Percentiles rank a stretch among this genome's conserved stretches.
These are phyloP conservation scores for Athalia rosae DNA, from an alignment of 2,888 invertebrate genomes.

Conservation along the genomic window DNA sequence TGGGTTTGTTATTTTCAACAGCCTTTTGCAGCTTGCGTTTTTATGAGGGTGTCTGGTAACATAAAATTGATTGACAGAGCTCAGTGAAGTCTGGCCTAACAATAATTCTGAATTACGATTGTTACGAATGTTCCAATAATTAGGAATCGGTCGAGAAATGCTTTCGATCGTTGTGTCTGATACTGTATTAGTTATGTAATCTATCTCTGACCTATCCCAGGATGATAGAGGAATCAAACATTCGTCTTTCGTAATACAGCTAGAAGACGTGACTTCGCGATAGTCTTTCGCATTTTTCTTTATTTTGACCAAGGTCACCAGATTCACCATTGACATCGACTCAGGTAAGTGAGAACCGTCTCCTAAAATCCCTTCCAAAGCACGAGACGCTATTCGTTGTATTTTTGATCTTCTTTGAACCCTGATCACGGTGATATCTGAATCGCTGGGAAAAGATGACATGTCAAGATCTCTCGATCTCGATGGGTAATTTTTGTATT, in stretches of 20 bases:
- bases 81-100: neutral
- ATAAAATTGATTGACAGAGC: neutral
- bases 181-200: neutral
- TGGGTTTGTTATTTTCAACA: neutral
- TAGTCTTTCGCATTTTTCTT: neutral
- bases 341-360: slow-evolving; percentile 77
- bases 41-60: neutral
- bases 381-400: neutral
- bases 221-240: slow-evolving; percentile 77
- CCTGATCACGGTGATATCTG: slow-evolving; percentile 77
- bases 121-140: neutral
- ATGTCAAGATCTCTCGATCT: slow-evolving; percentile 47
- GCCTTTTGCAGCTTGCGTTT: neutral
- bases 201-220: slow-evolving; percentile 72
- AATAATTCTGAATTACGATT: too few relatives aligned
- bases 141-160: too few relatives aligned
- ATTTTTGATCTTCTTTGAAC: slow-evolving; percentile 68
- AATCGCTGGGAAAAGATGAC: slow-evolving; percentile 75
- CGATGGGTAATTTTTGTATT: slow-evolving; percentile 13
- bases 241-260: slow-evolving; percentile 62
- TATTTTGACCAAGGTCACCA: slow-evolving; percentile 76
- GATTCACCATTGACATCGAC: slow-evolving; percentile 78
- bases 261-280: too few relatives aligned
- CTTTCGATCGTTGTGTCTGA: slow-evolving; percentile 6
- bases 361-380: slow-evolving; percentile 73